Evolutionary conservation across 2,888 invertebrate species (phyloP), one percentile per base, ranked within the genome.

Genomic region (Brenthis daphne): DNA sequence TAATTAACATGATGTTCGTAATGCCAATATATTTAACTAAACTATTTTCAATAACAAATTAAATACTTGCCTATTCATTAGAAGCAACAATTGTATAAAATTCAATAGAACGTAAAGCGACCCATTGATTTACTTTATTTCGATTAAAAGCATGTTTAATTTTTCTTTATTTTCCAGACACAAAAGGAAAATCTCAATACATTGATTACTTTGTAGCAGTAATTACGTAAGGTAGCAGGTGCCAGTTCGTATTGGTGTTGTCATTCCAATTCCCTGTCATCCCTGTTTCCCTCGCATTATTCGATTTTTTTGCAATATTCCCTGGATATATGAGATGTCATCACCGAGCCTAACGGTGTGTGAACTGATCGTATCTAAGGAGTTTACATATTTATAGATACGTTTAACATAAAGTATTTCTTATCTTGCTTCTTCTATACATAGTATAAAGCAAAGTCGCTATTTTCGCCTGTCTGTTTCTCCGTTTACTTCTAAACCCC

Each of bases 261-360:
- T 82, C 84, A 79, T 84, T 85, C 85, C 87, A 87, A 89, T 88
- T 88, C 88, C 86, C 86, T 82, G 80, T 74, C 75, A 80, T 76
- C 79, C 80, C 79, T 69, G 69, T 69, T 68, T 74, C 74, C 76
- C 73, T 61, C 73, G 65, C 73, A 71, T 89, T 88, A 87, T 89
- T 88, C 83, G 86, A 83, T 86, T 89, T 89, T 84, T 86, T 81
- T 83, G 83, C 85, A 85, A 88, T 89, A 87, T 88, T 85, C 85
- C 82, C 83, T 84, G 80, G 82, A 79, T 80, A 82, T 81, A 80
- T 77, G 84, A 77, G 78, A 78, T 77, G 79, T 82, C 79, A 75
- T 73, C 75, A 60, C 47, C 2, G 61, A 47, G 48, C 54, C 54
- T 64, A 57, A 65, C 56, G 67, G 56, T 56, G 61, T 60, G 63